Evolutionary conservation across 1,140 invertebrate species (phyloP), one percentile per base, ranked within the genome.

Genomic region (Orius insidiosus): DNA sequence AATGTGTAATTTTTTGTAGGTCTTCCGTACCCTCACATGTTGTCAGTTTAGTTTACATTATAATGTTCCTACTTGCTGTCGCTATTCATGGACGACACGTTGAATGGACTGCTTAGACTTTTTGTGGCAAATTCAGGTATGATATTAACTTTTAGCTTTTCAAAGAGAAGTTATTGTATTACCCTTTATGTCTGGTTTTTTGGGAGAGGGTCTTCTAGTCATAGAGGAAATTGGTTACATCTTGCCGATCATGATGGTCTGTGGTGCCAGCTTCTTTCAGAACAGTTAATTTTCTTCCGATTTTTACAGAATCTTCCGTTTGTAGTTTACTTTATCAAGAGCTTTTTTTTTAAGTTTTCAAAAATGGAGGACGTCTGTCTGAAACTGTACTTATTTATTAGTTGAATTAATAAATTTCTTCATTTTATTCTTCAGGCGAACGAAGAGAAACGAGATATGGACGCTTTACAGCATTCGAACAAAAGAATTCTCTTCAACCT

Each of bases 371-470:
- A n/a, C n/a, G n/a, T n/a, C n/a, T n/a, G n/a, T n/a, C n/a, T n/a
- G n/a, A n/a, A n/a, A n/a, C n/a, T n/a, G n/a, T n/a, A n/a, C n/a
- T 35, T 8, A 45, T 34, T 45, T 13, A 8, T 9, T 6, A 38
- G 5, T 38, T 7, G 13, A 40, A 40, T 24, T 24, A 24, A 24
- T 24, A 4, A 24, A 24, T 24, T 24, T 3, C 5, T 36, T 3
- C 16, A 24, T 31, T 9, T 31, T 24, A n/a, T 31, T 43, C 39
- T 49, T 13, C 74, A 85, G 66, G 83, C 84, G 4, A 72, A 84
- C 43, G 84, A 89, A 58, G 87, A 92, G 63, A 88, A 88, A 64
- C 68, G 78, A 48, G 87, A 90, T 62, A 89, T 92, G 80, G 83
- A 88, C 56, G 80, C 84, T n/a, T 62, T 92, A 47, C 85, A 84